Conservation (phyloP, 2,888 invertebrate species). For the Acanthoscelides obtectus region DNA sequence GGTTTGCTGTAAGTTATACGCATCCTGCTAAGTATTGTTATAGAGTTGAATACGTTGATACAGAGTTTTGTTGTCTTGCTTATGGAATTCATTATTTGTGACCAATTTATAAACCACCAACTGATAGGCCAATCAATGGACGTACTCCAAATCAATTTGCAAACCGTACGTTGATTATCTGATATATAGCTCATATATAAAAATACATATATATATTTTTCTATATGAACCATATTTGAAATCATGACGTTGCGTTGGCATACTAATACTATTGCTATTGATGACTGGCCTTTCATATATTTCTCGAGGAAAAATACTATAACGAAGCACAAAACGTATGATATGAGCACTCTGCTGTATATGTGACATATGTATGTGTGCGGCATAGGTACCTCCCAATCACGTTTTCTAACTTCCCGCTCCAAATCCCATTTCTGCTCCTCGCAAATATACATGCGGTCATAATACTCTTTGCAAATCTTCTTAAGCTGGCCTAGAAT, state of each 20-base stretch:
- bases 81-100: background rate
- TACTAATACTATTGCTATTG: background rate
- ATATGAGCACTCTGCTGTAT: conserved; percentile 10
- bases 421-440: conserved; percentile 99
- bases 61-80: too few species aligned
- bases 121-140: background rate
- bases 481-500: conserved; percentile 80
- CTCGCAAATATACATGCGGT: conserved; percentile 96
- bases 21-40: too few species aligned
- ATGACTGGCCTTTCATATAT: background rate
- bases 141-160: background rate
- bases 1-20: too few species aligned
- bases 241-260: too few species aligned
- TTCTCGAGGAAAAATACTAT: background rate
- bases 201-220: too few species aligned
- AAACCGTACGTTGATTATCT: too few species aligned
- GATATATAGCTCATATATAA: too few species aligned
- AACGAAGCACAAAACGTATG: conserved; percentile 34
- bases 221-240: too few species aligned
- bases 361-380: conserved; percentile 13
- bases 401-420: conserved; percentile 99
- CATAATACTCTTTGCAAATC: conserved; percentile 94
- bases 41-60: too few species aligned
- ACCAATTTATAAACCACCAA: conserved; percentile 15
- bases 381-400: conserved; percentile 81